Evolutionary conservation across 2,113 vertebrate genomes (phyloP), one percentile per base, ranked within the genome.

Genomic region (Protomyctophum bolini): DNA sequence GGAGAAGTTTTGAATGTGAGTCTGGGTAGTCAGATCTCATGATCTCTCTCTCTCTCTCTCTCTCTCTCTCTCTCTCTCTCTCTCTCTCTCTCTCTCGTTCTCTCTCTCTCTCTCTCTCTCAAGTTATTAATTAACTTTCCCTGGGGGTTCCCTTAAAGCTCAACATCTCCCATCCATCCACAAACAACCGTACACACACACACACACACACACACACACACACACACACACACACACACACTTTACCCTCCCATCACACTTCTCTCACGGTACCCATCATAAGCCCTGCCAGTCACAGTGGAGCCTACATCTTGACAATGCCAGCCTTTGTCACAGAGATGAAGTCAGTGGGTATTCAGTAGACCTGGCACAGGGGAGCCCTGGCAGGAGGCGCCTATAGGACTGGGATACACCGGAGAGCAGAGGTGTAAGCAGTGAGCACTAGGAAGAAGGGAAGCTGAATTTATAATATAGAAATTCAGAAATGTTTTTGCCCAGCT

Each of bases 1-100:
- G 51, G 65, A 80, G 71, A 81, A 75, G 61, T 64, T 69, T 72
- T 60, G 54, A 85, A 65, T 56, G 55, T 57, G 52, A 69, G 59
- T 73, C 64, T 3, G 57, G 57, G 9, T 11, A 54, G 54, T 49
- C 59, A 62, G 58, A 8, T 59, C 49, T 63, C 61, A 60, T 11
- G 14, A 58, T 29, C 41, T 70, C 64, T 56, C 29, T 68, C 7
- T 12, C 2, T 52, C 55, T 28, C 52, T 54, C 9, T 52, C 51
- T 10, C 10, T 1, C 21, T 21, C 21, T 21, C 21, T 21, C 21
- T 21, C 10, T 10, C 12, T n/a, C 10, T 54, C 51, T 54, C 51
- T 54, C 51, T 54, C 51, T 11, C 51, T n/a, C 51, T 54, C 51
- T 11, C 51, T 6, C 29, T 59, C n/a, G 47, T 46, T 57, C 29